Evolutionary conservation across 2,113 vertebrate species (phyloP).

Genomic region (Lathamus discolor): DNA sequence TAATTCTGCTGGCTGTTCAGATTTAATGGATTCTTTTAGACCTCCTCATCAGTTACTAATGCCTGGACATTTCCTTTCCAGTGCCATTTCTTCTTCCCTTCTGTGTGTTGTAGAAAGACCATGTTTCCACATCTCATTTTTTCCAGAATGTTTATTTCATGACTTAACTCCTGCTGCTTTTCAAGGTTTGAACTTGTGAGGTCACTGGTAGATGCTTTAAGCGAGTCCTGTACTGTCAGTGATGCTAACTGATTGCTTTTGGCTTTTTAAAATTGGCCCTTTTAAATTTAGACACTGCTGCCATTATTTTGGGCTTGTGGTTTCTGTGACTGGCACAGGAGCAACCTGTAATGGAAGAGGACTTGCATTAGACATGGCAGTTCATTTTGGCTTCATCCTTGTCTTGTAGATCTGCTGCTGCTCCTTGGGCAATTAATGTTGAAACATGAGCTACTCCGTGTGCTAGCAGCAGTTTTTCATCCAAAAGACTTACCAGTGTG

Average conservation of each 20-base stretch:
- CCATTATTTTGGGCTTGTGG: background rate
- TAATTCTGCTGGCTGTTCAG: background rate
- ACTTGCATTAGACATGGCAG: background rate
- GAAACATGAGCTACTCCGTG: accelerated
- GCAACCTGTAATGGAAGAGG: background rate
- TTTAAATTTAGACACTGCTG: background rate
- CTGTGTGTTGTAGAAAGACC: background rate
- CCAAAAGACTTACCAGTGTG: accelerated
- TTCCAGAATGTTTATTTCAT: background rate
- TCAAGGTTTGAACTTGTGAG: background rate
- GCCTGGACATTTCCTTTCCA: background rate
- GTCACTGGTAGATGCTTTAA: background rate
- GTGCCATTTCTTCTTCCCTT: background rate
- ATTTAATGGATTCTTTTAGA: slow-evolving; percentile 9
- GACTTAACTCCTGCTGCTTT: background rate
- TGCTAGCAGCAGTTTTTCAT: background rate
- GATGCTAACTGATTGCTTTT: background rate
- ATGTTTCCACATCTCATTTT: background rate
- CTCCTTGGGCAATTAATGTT: background rate
- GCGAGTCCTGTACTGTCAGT: accelerated
- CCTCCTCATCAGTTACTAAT: background rate
- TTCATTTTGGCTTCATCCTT: background rate
- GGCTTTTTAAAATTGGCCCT: background rate
- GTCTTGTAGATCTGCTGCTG: background rate
- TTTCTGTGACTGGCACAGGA: background rate